Base-by-base conservation (phyloP, 2,888 invertebrate genomes). In the Drosophila colorata region DNA sequence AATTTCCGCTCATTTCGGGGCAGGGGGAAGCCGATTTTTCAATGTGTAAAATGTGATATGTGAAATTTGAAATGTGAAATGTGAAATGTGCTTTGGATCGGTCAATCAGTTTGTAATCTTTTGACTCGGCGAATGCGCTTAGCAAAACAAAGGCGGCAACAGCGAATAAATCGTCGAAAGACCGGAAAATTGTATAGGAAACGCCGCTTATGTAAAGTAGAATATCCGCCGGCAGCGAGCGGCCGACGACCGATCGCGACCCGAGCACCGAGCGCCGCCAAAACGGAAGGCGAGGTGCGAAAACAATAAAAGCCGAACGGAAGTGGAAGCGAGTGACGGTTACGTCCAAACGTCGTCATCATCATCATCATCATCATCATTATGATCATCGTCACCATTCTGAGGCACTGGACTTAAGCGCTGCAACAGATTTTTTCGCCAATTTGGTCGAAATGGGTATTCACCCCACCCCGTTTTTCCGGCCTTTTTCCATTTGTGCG, bases 161-260 rank as follows among this genome's bases (percentile, higher is more conserved):
- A 68, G 41, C 64, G 59, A 60, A 73, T 80, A 69, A 77, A 72
- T 70, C 66, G 65, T 48, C 44, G 20, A 63, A 74, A 78, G 66
- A 67, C 76, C 85, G 86, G 77, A 77, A 74, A 87, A 83, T 61
- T 74, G 70, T 67, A 67, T 46, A 85, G 83, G 83, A 85, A 87
- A 85, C 63, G 75, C 72, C 88, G 89, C 87, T 87, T 90, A 90
- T 90, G 79, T 90, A 88, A 90, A 90, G 90, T 90, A 89, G 90
- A 89, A 89, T 89, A 86, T 89, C 89, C 89, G 89, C 87, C 78
- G 83, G 63, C 74, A 52, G 46, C 41, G 35, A 52, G 46, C 51
- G 56, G 59, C 9, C 67, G 55, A 70, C 58, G 64, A 51, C 57
- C 70, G 70, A 63, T 14, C 46, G 51, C 47, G 69, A 74, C 44